phyloP scores from a whole-genome alignment of 2,888 invertebrate genomes.

The Xiphydria camelus region DNA sequence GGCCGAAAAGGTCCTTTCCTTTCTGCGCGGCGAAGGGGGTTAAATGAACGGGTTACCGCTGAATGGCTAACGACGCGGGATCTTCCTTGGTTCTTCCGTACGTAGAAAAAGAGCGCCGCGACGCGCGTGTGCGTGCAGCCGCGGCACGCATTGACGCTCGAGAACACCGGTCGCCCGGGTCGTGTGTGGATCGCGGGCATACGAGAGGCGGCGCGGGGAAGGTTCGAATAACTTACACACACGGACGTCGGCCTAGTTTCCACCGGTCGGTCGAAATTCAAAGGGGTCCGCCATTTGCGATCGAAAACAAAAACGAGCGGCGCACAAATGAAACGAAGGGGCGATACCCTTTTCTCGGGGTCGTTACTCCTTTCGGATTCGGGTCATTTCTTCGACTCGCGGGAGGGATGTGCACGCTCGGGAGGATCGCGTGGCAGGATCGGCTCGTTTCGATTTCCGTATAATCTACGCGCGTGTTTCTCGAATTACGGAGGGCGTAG shows the following conservation, averaged over 20 bases:
- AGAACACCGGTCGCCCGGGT: constrained; percentile 3
- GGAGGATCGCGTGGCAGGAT: constrained; percentile 25
- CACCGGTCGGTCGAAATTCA: constrained; percentile 35
- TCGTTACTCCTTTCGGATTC: constrained; percentile 54
- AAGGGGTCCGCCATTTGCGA: constrained; percentile 28
- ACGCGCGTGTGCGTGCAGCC: background rate
- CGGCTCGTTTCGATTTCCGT: background rate
- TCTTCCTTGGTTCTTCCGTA: background rate
- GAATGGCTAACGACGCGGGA: constrained; percentile 38
- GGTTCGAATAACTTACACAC: constrained; percentile 25
- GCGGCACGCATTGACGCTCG: too few species aligned
- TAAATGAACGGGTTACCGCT: constrained; percentile 32
- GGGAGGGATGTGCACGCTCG: constrained; percentile 26
- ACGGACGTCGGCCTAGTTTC: constrained; percentile 44
- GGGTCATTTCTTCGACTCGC: constrained; percentile 42
- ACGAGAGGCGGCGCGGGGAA: constrained; percentile 20
- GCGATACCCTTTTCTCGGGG: constrained; percentile 40
- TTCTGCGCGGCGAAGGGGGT: constrained; percentile 27
- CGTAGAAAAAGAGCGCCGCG: background rate
- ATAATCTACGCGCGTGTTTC: too few species aligned
- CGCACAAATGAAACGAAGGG: constrained; percentile 36
- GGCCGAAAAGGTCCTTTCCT: constrained; percentile 13
- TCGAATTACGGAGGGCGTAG: too few species aligned
- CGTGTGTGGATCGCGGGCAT: constrained; percentile 9
- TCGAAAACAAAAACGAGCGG: constrained; percentile 27